Conservation (phyloP, 2,888 invertebrate genomes). For the Junonia oenone region DNA sequence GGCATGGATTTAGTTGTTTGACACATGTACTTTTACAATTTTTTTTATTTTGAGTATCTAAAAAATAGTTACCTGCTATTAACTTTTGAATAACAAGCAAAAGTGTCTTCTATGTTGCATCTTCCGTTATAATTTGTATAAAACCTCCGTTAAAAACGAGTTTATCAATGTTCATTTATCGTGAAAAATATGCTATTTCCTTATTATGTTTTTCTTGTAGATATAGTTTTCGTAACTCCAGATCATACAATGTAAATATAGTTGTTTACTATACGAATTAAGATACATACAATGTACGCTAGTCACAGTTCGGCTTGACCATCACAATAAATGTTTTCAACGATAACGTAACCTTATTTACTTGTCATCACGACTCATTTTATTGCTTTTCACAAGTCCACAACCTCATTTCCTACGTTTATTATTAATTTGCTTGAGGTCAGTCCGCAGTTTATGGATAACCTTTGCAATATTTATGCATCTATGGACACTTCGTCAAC, state of each 20-base stretch:
- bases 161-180: neutral
- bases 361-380: conserved; percentile 15
- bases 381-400: conserved; percentile 38
- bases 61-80: no score
- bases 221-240: neutral
- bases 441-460: conserved; percentile 33
- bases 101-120: no score
- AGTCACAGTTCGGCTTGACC: neutral
- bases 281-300: neutral
- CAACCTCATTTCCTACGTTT: conserved; percentile 37
- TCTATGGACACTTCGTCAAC: conserved; percentile 2
- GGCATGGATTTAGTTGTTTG: no score
- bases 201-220: neutral
- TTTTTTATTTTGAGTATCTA: neutral
- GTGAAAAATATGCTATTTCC: neutral
- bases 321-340: conserved; percentile 7
- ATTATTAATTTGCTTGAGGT: conserved; percentile 27
- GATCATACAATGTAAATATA: neutral
- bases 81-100: no score
- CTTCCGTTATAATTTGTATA: neutral
- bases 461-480: conserved; percentile 35
- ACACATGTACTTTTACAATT: no score
- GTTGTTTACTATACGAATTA: neutral
- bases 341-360: conserved; percentile 31
- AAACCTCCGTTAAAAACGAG: neutral